Percentiles rank a stretch among this genome's conserved stretches.
Evolutionary conservation across 2,797 vertebrate genomes (phyloP).

Genomic region (Petrocephalus schoutedeni): DNA sequence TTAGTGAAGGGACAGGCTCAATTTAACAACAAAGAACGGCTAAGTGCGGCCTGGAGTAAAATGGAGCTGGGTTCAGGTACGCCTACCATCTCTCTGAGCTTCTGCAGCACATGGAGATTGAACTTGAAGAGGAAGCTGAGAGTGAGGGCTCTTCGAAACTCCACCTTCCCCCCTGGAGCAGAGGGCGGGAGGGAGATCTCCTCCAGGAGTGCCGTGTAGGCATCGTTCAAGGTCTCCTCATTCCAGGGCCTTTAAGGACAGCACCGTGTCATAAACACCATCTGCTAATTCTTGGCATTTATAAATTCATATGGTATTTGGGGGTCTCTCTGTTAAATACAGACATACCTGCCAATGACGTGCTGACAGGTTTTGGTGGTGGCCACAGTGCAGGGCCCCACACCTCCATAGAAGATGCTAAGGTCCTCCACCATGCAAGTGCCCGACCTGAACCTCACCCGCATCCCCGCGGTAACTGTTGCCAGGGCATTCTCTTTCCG

Average conservation of each 20-base stretch:
- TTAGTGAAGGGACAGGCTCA: background rate
- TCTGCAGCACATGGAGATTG: conserved; percentile 71
- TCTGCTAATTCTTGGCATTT: background rate
- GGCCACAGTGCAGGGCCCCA: conserved; percentile 54
- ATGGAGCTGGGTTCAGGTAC: background rate
- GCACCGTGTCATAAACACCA: background rate
- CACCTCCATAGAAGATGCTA: conserved; percentile 74
- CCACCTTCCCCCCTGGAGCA: conserved; percentile 62
- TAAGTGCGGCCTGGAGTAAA: background rate
- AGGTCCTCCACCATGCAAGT: conserved; percentile 67
- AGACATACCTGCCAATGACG: conserved; percentile 61
- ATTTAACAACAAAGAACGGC: background rate
- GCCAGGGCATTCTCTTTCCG: conserved; percentile 73
- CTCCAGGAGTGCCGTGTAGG: conserved; percentile 68
- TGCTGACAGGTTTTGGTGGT: conserved; percentile 58
- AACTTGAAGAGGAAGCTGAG: conserved; percentile 85
- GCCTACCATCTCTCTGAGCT: conserved; percentile 55
- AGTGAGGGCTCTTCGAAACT: conserved; percentile 74
- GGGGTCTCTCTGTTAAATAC: too few species aligned
- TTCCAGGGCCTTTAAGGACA: conserved; percentile 67
- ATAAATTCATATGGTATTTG: background rate
- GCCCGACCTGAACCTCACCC: conserved; percentile 65
- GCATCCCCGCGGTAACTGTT: conserved; percentile 74
- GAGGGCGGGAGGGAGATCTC: conserved; percentile 64
- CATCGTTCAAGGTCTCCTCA: conserved; percentile 64